Conservation (phyloP, 2,797 vertebrate species). For the Sebastes reedi region DNA sequence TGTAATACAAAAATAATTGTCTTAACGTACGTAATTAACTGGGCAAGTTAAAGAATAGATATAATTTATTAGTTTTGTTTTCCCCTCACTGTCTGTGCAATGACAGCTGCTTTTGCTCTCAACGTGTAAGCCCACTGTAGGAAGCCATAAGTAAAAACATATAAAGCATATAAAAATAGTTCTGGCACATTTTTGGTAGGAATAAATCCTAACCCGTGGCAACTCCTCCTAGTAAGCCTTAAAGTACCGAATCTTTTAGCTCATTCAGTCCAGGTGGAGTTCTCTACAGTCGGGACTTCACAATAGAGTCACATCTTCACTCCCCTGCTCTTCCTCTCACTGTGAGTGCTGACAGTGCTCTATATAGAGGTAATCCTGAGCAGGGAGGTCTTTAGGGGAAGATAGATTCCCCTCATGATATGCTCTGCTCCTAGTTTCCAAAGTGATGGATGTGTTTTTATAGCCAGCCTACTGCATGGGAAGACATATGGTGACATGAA, state of each 20-base stretch:
- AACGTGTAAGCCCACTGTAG: not conserved
- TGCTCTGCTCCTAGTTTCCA: constrained; percentile 47
- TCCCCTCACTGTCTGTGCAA: not conserved
- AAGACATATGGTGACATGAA: constrained; percentile 49
- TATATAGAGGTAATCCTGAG: constrained; percentile 37
- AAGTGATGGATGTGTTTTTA: constrained; percentile 63
- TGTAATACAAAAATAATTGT: too few species aligned
- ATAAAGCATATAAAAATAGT: not conserved
- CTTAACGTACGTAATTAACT: too few species aligned
- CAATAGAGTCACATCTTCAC: constrained; percentile 27
- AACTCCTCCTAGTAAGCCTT: not conserved
- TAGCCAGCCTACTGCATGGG: constrained; percentile 25
- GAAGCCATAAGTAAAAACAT: not conserved
- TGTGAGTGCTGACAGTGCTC: constrained; percentile 26
- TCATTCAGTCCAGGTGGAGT: constrained; percentile 18
- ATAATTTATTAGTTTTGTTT: not conserved
- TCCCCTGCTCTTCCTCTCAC: not conserved
- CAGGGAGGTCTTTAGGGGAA: constrained; percentile 47
- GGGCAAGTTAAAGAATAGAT: too few species aligned
- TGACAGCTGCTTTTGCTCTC: not conserved
- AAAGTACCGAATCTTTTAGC: not conserved
- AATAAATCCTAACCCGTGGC: not conserved
- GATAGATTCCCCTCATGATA: constrained; percentile 51
- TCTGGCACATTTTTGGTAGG: not conserved
- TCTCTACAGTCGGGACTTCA: constrained; percentile 3